Percentiles rank a stretch among this genome's conserved stretches.
Evolutionary conservation across 2,113 vertebrate species (phyloP).

Genomic region (Mesembrinibis cayennensis): DNA sequence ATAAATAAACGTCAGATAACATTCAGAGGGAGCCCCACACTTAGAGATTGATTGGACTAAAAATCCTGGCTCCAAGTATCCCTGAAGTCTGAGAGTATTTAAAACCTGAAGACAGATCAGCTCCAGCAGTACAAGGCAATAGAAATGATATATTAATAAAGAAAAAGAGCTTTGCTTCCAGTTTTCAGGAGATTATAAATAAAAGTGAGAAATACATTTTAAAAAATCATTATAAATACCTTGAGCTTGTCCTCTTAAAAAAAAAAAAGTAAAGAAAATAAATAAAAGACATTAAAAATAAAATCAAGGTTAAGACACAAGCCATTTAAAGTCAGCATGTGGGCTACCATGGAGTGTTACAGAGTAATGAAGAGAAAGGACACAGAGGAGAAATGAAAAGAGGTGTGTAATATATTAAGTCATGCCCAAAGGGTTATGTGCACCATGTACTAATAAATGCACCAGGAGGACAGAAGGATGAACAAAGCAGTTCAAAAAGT

Average conservation of each 20-base stretch:
- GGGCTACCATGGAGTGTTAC: background rate
- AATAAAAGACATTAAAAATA: conserved; percentile 9
- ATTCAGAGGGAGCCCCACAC: conserved; percentile 2
- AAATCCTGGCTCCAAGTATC: conserved; percentile 33
- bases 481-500: conserved; percentile 22
- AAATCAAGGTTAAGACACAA: conserved; percentile 45
- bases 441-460: conserved; percentile 58
- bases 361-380: conserved; percentile 58
- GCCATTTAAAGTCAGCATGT: background rate
- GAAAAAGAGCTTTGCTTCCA: conserved; percentile 18
- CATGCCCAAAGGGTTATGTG: conserved; percentile 46
- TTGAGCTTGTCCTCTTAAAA: background rate
- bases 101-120: conserved; percentile 22
- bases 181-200: conserved; percentile 41
- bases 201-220: background rate
- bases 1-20: conserved; percentile 33
- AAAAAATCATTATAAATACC: conserved; percentile 31
- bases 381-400: conserved; percentile 58
- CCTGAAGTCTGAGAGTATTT: conserved; percentile 28
- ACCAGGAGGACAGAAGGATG: conserved; percentile 1
- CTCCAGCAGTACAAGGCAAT: background rate
- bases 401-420: conserved; percentile 41
- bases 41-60: conserved; percentile 13
- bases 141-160: conserved; percentile 28
- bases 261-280: background rate